Evolutionary conservation across 2,113 vertebrate genomes (phyloP).

Genomic region (Bufo bufo): DNA sequence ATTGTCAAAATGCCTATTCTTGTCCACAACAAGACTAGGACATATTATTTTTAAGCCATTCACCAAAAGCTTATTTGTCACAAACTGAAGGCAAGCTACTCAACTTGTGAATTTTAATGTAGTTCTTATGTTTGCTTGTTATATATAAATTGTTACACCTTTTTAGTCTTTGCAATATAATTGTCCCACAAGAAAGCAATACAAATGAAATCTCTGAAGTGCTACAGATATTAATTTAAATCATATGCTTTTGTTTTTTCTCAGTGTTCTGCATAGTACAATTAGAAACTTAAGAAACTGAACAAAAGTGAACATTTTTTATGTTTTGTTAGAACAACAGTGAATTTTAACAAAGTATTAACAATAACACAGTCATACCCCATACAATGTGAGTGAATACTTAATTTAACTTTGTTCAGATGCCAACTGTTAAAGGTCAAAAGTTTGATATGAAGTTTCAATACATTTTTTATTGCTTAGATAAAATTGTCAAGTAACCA

Average conservation of each 20-base stretch:
- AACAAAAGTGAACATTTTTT: conserved; percentile 2
- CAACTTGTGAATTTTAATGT: no score
- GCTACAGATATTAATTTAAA: not conserved
- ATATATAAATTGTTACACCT: not conserved
- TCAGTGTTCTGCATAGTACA: not conserved
- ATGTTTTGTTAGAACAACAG: not conserved
- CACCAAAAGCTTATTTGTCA: no score
- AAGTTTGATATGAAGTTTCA: not conserved
- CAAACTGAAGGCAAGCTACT: no score
- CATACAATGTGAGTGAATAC: not conserved
- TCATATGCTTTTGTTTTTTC: not conserved
- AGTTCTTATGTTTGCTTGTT: not conserved
- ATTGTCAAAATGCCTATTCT: no score
- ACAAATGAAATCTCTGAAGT: conserved; percentile 14
- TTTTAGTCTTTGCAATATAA: not conserved
- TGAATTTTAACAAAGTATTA: not conserved
- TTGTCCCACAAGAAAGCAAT: not conserved
- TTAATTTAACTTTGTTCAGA: not conserved
- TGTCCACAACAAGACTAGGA: no score
- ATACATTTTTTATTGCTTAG: not conserved
- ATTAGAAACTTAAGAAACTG: not conserved
- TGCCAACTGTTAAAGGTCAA: not conserved
- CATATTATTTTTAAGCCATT: no score
- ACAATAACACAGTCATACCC: not conserved
- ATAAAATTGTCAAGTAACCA: no score